phyloP scores from a whole-genome alignment of 2,888 invertebrate species.

The Ophion slaviceki region DNA sequence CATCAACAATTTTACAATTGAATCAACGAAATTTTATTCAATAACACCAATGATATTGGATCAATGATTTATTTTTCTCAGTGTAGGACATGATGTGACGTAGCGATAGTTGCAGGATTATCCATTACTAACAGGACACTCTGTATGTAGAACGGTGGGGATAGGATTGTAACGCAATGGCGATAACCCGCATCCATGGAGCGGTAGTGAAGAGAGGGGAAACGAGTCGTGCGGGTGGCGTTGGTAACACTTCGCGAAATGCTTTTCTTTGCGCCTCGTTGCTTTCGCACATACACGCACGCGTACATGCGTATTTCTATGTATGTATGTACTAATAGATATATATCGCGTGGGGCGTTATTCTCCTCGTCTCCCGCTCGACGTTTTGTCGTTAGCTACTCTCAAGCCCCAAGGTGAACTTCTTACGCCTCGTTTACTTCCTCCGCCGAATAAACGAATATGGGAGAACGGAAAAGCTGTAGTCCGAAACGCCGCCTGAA shows the following conservation, averaged over 20 bases:
- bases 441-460: not conserved
- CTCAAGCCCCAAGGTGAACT: not conserved
- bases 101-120: too few species aligned
- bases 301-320: not conserved
- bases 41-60: too few species aligned
- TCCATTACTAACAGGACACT: too few species aligned
- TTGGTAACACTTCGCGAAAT: constrained; percentile 47
- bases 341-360: not conserved
- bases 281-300: not conserved
- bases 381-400: not conserved
- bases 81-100: too few species aligned
- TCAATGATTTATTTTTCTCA: too few species aligned
- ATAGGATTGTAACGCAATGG: constrained; percentile 42
- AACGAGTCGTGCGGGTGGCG: constrained; percentile 6
- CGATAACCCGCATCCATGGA: constrained; percentile 62
- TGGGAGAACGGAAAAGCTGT: not conserved
- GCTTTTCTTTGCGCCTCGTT: constrained; percentile 51
- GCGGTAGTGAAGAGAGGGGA: constrained; percentile 30
- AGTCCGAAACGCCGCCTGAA: not conserved
- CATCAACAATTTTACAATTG: too few species aligned
- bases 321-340: not conserved
- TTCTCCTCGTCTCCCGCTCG: not conserved
- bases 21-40: too few species aligned
- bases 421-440: constrained; percentile 1
- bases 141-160: not conserved